phyloP scores from a whole-genome alignment of 1,140 invertebrate genomes.

The Drosophila dunni region DNA sequence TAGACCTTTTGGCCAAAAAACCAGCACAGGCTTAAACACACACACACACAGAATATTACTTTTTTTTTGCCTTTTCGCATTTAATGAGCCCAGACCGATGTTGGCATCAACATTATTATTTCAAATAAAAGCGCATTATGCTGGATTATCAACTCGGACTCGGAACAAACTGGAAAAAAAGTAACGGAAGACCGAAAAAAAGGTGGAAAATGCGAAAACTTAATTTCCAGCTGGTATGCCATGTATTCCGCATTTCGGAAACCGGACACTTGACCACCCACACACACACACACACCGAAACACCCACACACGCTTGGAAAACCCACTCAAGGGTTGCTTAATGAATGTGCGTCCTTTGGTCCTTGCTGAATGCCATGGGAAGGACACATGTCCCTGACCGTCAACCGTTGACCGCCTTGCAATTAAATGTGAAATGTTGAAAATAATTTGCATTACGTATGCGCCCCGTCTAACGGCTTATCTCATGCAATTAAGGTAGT shows the following conservation, averaged over 20 bases:
- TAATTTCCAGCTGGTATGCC: constrained; percentile 78
- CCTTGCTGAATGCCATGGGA: constrained; percentile 1
- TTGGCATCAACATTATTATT: constrained; percentile 84
- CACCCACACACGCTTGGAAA: not conserved
- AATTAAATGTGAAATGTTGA: constrained; percentile 84
- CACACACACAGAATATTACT: constrained; percentile 38
- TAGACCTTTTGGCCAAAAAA: not conserved
- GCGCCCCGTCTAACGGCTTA: constrained; percentile 75
- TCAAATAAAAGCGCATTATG: constrained; percentile 84
- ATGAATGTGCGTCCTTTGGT: constrained; percentile 64
- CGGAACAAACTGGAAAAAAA: constrained; percentile 23
- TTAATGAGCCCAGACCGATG: constrained; percentile 79
- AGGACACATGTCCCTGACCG: constrained; percentile 11
- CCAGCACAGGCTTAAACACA: constrained; percentile 18
- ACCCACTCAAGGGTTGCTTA: constrained; percentile 52
- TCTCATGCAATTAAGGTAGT: constrained; percentile 84
- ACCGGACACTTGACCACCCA: constrained; percentile 33
- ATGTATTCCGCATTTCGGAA: constrained; percentile 63
- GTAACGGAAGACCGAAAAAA: constrained; percentile 39
- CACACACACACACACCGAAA: not conserved
- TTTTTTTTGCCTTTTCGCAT: constrained; percentile 37
- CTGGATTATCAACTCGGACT: constrained; percentile 78
- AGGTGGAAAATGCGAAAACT: constrained; percentile 81
- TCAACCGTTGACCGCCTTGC: constrained; percentile 46
- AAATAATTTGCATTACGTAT: constrained; percentile 83